Base-by-base conservation (phyloP, 37 sponge, comb jelly and placozoan genomes). In the Amphimedon queenslandica region DNA sequence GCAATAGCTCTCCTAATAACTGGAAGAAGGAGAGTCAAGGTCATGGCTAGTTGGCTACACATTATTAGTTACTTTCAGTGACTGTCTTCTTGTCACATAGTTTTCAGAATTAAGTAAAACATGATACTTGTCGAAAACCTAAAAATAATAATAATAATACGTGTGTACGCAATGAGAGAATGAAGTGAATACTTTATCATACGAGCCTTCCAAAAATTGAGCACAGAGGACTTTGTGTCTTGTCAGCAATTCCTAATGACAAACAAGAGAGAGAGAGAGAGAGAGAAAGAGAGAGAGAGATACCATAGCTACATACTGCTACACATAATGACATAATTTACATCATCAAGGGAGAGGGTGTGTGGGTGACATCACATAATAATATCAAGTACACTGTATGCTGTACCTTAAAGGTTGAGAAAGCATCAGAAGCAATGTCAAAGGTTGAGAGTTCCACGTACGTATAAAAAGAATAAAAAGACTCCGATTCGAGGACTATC, bases 371-470 rank as follows among this genome's bases (percentile, higher is more conserved):
- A 23, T 18, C 20, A 53, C 20, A 66, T 36, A 32, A 37, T 34
- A 4, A 4, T 4, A 11, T 25, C 28, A 10, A 3, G 72, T 4
- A 70, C 47, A 70, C 23, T 64, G 55, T 43, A 40, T n/a, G 18
- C 33, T 39, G 32, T 58, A 90, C 91, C 82, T 85, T 90, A 57
- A 97, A 97, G 18, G 94, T 84, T 6, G 96, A 69, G 69, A 99
- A 99, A 11, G 96, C 96, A 85, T 99, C 99, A 2, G 96, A 89
- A 0, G 99, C 93, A 40, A 99, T 88, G 72, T 99, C 99, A 83
- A 99, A 99, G 4, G 96, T 93, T 1, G 94, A 93, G 24, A 99
- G 47, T 68, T 99, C 96, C 24, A 99, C 96, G 58, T 80, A 99
- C 2, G 31, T 29, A 67, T 94, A 99, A 82, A 99, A 95, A 4